Percentiles rank a stretch among this genome's conserved stretches.
Evolutionary conservation across 2,113 vertebrate species (phyloP).

Genomic region (Laticauda colubrina): DNA sequence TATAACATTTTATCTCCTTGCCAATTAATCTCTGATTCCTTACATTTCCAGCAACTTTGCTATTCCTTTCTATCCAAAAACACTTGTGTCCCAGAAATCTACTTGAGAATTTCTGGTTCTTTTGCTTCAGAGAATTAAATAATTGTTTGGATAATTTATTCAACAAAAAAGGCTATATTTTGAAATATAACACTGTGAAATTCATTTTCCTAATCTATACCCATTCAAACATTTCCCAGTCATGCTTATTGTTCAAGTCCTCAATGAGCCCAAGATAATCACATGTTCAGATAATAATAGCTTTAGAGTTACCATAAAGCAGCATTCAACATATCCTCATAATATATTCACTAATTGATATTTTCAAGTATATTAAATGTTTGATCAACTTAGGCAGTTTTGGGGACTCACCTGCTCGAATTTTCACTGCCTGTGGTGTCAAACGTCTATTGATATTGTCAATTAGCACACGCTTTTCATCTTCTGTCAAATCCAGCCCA

Average conservation of each 20-base stretch:
- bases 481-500: slow-evolving; percentile 90
- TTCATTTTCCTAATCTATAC: neutral
- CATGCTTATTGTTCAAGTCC: neutral
- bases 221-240: neutral
- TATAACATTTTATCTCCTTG: neutral
- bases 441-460: slow-evolving; percentile 97
- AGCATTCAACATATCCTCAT: neutral
- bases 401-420: slow-evolving; percentile 84
- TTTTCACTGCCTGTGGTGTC: slow-evolving; percentile 97
- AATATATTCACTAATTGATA: neutral
- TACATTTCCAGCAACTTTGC: neutral
- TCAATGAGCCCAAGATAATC: neutral
- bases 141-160: neutral
- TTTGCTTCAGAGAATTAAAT: neutral
- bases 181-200: neutral
- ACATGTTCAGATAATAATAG: neutral
- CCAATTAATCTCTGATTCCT: neutral
- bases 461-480: slow-evolving; percentile 88
- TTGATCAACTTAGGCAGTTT: neutral
- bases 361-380: no score
- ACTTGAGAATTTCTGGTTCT: neutral
- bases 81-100: neutral
- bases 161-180: neutral
- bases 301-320: neutral
- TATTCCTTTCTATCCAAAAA: neutral